Conservation (phyloP, 1,140 invertebrate species). For the Eulimnadia texana region DNA sequence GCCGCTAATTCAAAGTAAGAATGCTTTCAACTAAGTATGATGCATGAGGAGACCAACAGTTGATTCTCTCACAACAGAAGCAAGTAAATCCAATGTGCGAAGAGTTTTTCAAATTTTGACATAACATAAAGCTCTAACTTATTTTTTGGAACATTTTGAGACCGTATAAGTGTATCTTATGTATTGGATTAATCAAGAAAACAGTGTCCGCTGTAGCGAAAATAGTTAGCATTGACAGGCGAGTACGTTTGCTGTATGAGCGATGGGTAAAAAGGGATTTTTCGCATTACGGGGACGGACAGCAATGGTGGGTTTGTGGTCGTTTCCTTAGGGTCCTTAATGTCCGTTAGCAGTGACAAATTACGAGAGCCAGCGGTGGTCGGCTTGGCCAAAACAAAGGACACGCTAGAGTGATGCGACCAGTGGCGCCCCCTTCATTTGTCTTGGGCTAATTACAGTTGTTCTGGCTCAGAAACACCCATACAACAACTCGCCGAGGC, state of each 20-base stretch:
- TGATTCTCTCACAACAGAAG: background rate
- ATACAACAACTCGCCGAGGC: background rate
- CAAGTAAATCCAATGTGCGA: too few relatives aligned
- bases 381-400: background rate
- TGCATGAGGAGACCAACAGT: background rate
- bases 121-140: too few relatives aligned
- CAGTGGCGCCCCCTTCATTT: background rate
- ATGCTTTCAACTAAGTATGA: background rate
- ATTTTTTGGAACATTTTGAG: too few relatives aligned
- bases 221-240: background rate
- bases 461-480: background rate
- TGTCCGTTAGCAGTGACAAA: background rate
- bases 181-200: background rate
- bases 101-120: too few relatives aligned
- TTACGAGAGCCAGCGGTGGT: background rate
- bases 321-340: background rate
- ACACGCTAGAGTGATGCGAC: background rate
- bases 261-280: background rate
- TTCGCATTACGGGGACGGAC: background rate
- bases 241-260: background rate
- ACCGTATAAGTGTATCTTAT: background rate
- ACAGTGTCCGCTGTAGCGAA: background rate
- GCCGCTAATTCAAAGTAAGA: background rate
- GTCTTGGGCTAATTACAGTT: background rate
- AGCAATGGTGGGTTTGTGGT: too few relatives aligned